Evolutionary conservation across 2,888 invertebrate species (phyloP).

Genomic region (Baccha elongata): DNA sequence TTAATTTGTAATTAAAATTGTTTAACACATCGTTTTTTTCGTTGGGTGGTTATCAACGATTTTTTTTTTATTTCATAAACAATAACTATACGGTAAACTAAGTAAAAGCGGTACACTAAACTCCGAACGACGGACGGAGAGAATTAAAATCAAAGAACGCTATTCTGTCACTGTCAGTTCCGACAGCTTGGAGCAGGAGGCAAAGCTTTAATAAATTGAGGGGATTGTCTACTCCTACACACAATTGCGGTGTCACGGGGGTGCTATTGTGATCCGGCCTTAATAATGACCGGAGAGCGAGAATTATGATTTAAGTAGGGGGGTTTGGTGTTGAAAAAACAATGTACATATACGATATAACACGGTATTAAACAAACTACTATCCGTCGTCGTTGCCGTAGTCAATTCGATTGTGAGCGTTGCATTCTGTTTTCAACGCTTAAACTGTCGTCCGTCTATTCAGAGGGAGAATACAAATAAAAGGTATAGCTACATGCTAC

Average conservation of each 20-base stretch:
- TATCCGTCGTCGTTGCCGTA: not conserved
- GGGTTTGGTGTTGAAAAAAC: slow-evolving; percentile 14
- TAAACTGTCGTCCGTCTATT: slow-evolving; percentile 4
- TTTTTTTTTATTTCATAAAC: not conserved
- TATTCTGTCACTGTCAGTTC: slow-evolving; percentile 39
- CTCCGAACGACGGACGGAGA: slow-evolving; percentile 42
- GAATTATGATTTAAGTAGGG: slow-evolving; percentile 42
- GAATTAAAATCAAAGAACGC: slow-evolving; percentile 55
- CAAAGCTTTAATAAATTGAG: slow-evolving; percentile 53
- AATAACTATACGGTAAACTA: not conserved
- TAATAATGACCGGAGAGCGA: slow-evolving; percentile 55
- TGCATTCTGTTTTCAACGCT: slow-evolving; percentile 28
- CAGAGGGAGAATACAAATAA: slow-evolving; percentile 16
- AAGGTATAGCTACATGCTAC: slow-evolving; percentile 32
- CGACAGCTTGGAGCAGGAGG: slow-evolving; percentile 22
- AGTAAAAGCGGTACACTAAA: slow-evolving; percentile 4
- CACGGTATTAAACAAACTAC: slow-evolving; percentile 36
- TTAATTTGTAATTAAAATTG: not conserved
- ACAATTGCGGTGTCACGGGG: slow-evolving; percentile 39
- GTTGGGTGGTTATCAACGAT: not conserved
- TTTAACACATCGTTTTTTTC: not conserved
- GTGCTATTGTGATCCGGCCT: slow-evolving; percentile 41
- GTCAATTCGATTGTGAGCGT: slow-evolving; percentile 7
- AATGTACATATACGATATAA: slow-evolving; percentile 1
- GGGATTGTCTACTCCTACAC: slow-evolving; percentile 25